Evolutionary conservation across 2,797 vertebrate genomes (phyloP).

Genomic region (Chiroxiphia lanceolata): DNA sequence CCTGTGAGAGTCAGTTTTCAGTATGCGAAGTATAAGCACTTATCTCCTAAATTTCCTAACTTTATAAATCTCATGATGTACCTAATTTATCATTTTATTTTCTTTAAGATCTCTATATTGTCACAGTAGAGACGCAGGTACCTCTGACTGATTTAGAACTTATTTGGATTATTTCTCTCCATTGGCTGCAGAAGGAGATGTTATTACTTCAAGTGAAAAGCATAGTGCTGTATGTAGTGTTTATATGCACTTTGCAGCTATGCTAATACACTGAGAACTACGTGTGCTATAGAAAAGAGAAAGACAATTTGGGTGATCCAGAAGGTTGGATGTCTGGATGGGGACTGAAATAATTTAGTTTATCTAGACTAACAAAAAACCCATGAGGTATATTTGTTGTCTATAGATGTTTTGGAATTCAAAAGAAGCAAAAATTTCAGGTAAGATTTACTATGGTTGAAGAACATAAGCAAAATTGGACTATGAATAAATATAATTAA

Average conservation of each 20-base stretch:
- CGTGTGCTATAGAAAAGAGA: not conserved
- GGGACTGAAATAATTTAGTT: not conserved
- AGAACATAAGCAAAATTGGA: not conserved
- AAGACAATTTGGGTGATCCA: not conserved
- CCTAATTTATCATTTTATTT: not conserved
- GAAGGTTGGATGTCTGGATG: not conserved
- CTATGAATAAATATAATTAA: not conserved
- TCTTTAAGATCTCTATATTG: not conserved
- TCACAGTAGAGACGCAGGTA: not conserved
- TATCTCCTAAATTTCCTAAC: not conserved
- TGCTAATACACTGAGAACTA: not conserved
- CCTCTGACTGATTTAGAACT: not conserved
- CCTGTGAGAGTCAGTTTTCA: not conserved
- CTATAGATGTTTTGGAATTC: not conserved
- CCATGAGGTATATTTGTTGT: not conserved
- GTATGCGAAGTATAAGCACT: not conserved
- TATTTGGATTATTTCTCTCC: not conserved
- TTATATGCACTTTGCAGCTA: not conserved
- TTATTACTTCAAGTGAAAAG: not conserved
- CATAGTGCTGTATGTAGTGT: not conserved
- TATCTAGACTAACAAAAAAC: not conserved
- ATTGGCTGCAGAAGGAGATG: not conserved
- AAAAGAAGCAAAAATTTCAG: not conserved
- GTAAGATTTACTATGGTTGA: not conserved
- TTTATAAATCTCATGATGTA: not conserved